A percentile compares a stretch with the other conserved stretches of the same genome.
These are phyloP conservation scores for Rhombomys opimus DNA, from an alignment of 2,113 vertebrate genomes.

Conservation along the genomic window DNA sequence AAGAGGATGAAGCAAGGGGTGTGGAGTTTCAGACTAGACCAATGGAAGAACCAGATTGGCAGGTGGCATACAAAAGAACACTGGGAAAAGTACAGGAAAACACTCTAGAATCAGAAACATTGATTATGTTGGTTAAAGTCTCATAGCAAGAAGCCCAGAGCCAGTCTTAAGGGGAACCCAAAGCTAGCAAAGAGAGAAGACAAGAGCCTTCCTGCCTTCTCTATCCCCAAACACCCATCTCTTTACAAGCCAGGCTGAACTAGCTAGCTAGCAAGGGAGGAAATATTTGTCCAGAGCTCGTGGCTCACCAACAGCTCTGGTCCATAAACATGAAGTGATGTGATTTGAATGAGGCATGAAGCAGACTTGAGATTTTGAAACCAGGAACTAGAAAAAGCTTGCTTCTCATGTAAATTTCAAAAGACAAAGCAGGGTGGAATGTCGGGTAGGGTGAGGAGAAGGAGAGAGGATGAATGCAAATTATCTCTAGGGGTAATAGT, in stretches of 20 bases:
- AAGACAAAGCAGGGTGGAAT: constrained; percentile 58
- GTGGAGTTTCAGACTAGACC: not conserved
- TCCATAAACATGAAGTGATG: constrained; percentile 44
- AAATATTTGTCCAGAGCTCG: not conserved
- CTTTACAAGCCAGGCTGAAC: not conserved
- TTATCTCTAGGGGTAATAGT: constrained; percentile 44
- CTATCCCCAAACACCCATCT: not conserved
- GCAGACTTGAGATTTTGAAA: constrained; percentile 40
- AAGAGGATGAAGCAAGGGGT: not conserved
- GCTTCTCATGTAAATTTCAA: constrained; percentile 52
- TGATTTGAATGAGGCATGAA: constrained; percentile 32
- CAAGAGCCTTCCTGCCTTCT: not conserved
- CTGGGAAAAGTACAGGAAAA: not conserved
- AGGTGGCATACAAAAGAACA: not conserved
- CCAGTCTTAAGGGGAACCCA: not conserved
- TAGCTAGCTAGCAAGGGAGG: not conserved
- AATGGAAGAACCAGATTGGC: not conserved
- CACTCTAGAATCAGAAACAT: not conserved
- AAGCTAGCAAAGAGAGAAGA: not conserved
- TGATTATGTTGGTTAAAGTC: constrained; percentile 2
- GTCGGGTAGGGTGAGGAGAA: not conserved
- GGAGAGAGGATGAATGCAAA: constrained; percentile 38
- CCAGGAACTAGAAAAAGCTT: constrained; percentile 62
- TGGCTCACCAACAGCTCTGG: constrained; percentile 7
- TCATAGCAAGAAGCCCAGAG: not conserved